A percentile compares a stretch with the other conserved stretches of the same genome.
Conservation (phyloP, 2,888 invertebrate genomes). For the Diplolepis rosae region DNA sequence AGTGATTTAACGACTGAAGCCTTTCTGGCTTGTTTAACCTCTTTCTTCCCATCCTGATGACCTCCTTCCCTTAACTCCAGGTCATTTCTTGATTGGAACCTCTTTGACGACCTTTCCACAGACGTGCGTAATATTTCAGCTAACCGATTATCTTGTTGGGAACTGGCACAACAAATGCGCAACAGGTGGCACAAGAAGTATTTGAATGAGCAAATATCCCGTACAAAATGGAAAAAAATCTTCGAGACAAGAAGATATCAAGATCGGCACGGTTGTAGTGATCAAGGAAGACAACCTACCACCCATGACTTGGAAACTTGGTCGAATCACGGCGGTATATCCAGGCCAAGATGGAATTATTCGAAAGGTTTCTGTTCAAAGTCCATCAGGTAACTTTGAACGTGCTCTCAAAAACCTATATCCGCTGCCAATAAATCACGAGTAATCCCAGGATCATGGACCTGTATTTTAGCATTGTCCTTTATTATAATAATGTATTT, state of each 20-base stretch:
- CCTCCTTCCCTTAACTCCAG: background rate
- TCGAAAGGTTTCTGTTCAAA: background rate
- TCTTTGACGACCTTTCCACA: background rate
- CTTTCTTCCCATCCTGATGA: background rate
- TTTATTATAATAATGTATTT: too few relatives aligned
- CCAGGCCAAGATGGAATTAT: background rate
- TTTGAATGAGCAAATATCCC: too few relatives aligned
- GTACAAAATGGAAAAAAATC: constrained; percentile 44
- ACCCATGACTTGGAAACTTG: background rate
- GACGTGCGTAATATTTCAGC: too few relatives aligned
- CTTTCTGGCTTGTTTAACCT: too few relatives aligned
- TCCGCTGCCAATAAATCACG: background rate
- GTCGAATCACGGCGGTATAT: background rate
- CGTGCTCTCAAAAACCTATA: background rate
- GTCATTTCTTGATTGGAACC: background rate
- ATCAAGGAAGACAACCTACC: too few relatives aligned
- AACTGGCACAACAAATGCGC: constrained; percentile 40
- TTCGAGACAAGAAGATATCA: background rate
- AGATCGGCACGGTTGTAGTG: background rate
- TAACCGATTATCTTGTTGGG: too few relatives aligned
- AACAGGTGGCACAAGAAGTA: too few relatives aligned
- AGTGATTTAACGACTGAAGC: too few relatives aligned
- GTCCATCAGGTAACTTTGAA: background rate
- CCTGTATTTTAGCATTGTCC: too few relatives aligned
- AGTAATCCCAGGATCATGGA: too few relatives aligned